Base-by-base conservation (phyloP, 1,140 invertebrate genomes). In the Pteromalus puparum region DNA sequence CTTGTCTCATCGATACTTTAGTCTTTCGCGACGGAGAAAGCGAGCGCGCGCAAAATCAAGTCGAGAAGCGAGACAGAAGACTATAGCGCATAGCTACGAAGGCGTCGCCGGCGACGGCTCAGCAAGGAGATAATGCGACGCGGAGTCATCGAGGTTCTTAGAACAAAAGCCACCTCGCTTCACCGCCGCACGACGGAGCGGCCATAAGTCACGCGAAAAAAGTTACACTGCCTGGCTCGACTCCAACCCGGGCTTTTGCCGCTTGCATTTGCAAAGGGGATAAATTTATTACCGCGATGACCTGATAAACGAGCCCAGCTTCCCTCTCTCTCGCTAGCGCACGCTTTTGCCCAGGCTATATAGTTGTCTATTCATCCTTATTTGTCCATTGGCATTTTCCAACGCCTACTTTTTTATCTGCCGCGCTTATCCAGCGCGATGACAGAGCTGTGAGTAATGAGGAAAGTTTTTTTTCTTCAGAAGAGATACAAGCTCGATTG, bases 211-310 rank as follows among this genome's bases (percentile, higher is more conserved):
- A 89, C 83, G 70, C 18, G 84, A 85, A 89, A 76, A 88, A 89
- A 89, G 87, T 89, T 89, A 88, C 88, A 87, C 79, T 78, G 81
- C 53, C 88, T 90, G 89, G 90, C 88, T 72, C 76, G 9, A 70
- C 46, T 89, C 90, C 89, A 90, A 85, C 83, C 85, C 84, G 87
- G 74, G 86, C 85, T 88, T 88, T 90, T 87, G 86, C 87, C 85
- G 84, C 86, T 86, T 86, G 85, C 88, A 89, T 88, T 77, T 88
- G 88, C 87, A 88, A 89, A 87, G 83, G 82, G 87, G 86, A 89
- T 88, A 87, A 90, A 90, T 90, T 90, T 90, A 89, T 90, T 88
- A 88, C 88, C 79, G 48, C 72, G 85, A 88, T 87, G 86, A 88
- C 87, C 88, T 88, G 88, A 90, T 89, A 89, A 89, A 89, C 86